Evolutionary conservation across 2,888 invertebrate species (phyloP), one percentile per base, ranked within the genome.

Genomic region (Idaea aversata): DNA sequence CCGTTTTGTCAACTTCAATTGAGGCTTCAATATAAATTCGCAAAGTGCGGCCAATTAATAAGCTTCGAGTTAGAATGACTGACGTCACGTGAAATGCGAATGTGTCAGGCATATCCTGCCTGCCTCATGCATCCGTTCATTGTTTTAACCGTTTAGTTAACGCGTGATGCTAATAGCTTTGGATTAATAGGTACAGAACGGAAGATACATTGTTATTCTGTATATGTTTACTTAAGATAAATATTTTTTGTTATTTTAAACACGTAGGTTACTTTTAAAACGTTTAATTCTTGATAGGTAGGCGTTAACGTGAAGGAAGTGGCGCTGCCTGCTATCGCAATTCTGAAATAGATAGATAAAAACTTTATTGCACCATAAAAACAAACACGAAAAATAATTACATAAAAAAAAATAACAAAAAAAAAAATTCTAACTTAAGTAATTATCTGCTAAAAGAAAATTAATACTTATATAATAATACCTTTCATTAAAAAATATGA

Each of bases 71-170:
- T 81, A 79, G 84, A 73, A 82, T 80, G 73, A 74, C 69, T 84
- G 83, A 84, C 84, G 84, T 85, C 84, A 85, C 68, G 77, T 78
- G 82, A 85, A 86, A 85, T 83, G 82, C 78, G 77, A 84, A 85
- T 84, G 82, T 80, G 83, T 77, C 83, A 80, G 79, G 77, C 77
- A 81, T 88, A 87, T 90, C 90, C 90, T 83, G 85, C 65, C 75
- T 72, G 47, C 47, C 47, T 47, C 47, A 10, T 78, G 83, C 84
- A 83, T 90, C 91, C 90, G 89, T 80, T 82, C 81, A 86, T 88
- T 88, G 88, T 88, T 83, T 80, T 76, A 81, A 77, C 72, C 74
- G 74, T 71, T 75, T 72, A 72, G 72, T 75, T 73, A 75, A 78
- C 81, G 77, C 75, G 77, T 77, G 82, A 84, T 81, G 80, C 80